A percentile compares a stretch with the other conserved stretches of the same genome.
phyloP scores from a whole-genome alignment of 2,797 vertebrate genomes.

The Sebastes hubbsi region DNA sequence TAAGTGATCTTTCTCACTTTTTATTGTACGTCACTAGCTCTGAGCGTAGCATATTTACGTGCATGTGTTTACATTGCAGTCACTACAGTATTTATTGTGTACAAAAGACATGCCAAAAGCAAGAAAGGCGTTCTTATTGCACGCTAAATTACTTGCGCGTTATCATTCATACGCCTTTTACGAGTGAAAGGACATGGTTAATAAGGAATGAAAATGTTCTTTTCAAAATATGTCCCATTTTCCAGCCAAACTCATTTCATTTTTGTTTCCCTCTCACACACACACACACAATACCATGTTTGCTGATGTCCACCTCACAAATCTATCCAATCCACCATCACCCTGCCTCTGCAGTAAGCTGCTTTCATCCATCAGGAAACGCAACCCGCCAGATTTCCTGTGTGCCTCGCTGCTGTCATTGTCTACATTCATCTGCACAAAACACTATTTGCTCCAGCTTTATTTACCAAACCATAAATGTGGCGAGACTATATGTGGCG shows the following conservation, averaged over 20 bases:
- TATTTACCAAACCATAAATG: slow-evolving; percentile 48
- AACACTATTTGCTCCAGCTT: slow-evolving; percentile 32
- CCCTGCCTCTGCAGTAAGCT: slow-evolving; percentile 25
- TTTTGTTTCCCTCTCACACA: not conserved
- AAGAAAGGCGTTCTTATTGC: too few species aligned
- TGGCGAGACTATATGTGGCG: slow-evolving; percentile 2
- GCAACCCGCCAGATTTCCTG: slow-evolving; percentile 5
- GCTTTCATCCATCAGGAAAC: slow-evolving; percentile 46
- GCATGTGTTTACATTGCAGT: too few species aligned
- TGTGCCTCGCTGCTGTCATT: slow-evolving; percentile 22
- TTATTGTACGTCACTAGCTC: too few species aligned
- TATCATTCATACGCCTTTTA: too few species aligned
- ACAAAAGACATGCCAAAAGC: too few species aligned
- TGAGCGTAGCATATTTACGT: too few species aligned
- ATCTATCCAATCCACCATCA: slow-evolving; percentile 27
- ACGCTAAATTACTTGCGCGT: rapidly evolving
- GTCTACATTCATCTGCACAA: slow-evolving; percentile 51
- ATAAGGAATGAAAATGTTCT: not conserved
- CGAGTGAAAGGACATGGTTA: not conserved
- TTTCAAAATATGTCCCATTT: slow-evolving; percentile 10
- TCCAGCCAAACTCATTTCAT: not conserved
- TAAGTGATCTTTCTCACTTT: too few species aligned
- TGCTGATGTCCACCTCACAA: slow-evolving; percentile 10
- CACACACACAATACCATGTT: not conserved
- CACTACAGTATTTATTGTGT: too few species aligned